phyloP scores from a whole-genome alignment of 2,797 vertebrate genomes.

The Myotis vivesi region DNA sequence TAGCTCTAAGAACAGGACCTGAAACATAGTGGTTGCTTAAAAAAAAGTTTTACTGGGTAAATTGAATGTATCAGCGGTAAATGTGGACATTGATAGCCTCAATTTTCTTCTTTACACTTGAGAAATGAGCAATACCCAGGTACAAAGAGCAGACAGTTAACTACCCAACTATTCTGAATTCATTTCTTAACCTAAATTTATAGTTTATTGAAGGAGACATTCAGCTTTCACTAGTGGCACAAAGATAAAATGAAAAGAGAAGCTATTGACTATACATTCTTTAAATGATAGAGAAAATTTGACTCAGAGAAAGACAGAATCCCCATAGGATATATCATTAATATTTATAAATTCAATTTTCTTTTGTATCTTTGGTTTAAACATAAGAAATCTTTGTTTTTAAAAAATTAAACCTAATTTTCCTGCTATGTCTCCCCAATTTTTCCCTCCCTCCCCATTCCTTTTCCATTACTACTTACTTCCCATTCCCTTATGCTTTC shows the following conservation, averaged over 20 bases:
- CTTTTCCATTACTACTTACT: background rate
- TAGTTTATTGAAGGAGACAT: background rate
- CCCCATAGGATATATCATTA: background rate
- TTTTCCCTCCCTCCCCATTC: background rate
- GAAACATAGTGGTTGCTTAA: background rate
- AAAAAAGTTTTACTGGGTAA: background rate
- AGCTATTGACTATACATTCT: background rate
- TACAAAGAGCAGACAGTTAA: background rate
- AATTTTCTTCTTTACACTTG: background rate
- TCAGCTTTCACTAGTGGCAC: background rate
- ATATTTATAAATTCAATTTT: background rate
- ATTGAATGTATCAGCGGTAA: background rate
- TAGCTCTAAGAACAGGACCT: background rate
- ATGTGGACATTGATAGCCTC: background rate
- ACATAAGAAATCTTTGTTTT: background rate
- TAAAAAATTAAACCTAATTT: background rate
- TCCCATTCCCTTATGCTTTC: background rate
- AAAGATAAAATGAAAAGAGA: constrained; percentile 4
- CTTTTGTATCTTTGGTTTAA: background rate
- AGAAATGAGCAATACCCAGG: background rate
- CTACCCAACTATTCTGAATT: background rate
- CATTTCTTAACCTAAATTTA: background rate
- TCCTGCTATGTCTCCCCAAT: background rate
- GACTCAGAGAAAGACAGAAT: background rate
- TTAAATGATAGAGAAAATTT: background rate